Evolutionary conservation across 2,888 invertebrate genomes (phyloP).

Genomic region (Platycheirus albimanus): DNA sequence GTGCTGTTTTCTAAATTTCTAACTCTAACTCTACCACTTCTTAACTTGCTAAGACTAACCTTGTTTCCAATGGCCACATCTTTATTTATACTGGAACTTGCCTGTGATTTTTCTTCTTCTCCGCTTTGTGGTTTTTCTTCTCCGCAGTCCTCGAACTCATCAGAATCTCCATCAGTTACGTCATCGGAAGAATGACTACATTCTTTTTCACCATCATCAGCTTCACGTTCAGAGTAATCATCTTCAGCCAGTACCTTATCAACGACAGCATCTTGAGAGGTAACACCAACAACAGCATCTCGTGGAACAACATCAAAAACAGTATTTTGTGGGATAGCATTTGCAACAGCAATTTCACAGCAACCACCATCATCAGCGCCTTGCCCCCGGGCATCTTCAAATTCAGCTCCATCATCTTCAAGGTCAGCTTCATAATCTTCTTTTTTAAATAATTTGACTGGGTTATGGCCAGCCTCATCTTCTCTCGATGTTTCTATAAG

Average conservation of each 20-base stretch:
- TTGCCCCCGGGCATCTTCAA: conserved; percentile 16
- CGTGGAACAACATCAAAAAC: neutral
- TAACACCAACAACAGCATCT: neutral
- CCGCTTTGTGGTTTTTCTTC: too few relatives aligned
- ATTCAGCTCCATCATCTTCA: conserved; percentile 16
- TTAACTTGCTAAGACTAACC: conserved; percentile 33
- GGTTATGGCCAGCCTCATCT: neutral
- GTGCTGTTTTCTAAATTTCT: neutral
- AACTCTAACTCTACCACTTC: conserved; percentile 36
- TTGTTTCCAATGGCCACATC: neutral
- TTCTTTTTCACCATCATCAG: conserved; percentile 5
- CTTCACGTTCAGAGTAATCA: neutral
- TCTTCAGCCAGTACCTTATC: neutral
- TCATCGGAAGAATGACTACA: conserved; percentile 3
- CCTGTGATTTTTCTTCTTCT: neutral
- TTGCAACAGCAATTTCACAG: neutral
- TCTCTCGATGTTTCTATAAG: conserved; percentile 10
- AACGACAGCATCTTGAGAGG: neutral
- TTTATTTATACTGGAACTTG: neutral
- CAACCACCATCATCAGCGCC: neutral
- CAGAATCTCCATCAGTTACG: neutral
- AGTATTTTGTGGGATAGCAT: neutral
- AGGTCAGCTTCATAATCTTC: neutral
- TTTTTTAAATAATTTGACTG: neutral
- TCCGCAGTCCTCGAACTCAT: conserved; percentile 6